Conservation (phyloP, 92 coral and sea anemone genomes). For the Epizoanthus rinbou region DNA sequence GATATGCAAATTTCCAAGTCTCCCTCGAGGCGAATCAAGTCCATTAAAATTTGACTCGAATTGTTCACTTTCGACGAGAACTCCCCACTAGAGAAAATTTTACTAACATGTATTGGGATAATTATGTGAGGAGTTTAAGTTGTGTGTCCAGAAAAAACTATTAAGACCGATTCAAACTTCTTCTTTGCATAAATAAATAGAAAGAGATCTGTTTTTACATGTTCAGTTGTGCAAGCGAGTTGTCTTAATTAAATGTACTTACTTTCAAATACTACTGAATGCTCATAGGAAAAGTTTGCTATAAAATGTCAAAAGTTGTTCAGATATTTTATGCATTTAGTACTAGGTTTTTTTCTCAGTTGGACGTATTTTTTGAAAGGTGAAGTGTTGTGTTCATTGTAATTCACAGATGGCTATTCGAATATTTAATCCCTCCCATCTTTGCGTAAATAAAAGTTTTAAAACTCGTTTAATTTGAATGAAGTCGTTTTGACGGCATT, state of each 20-base stretch:
- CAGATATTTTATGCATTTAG: neutral
- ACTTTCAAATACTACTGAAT: slow-evolving; percentile 12
- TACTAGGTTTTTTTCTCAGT: slow-evolving; percentile 3
- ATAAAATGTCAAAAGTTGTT: slow-evolving; percentile 13
- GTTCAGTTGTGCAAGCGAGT: slow-evolving; percentile 17
- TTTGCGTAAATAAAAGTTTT: slow-evolving; percentile 37
- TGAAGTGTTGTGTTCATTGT: slow-evolving; percentile 11
- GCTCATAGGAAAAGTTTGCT: slow-evolving; percentile 27
- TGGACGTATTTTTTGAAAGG: slow-evolving; percentile 29
- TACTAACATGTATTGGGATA: neutral
- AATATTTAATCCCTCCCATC: slow-evolving; percentile 22
- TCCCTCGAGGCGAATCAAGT: slow-evolving; percentile 36
- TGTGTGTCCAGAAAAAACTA: neutral
- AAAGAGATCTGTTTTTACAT: slow-evolving; percentile 19
- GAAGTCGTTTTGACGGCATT: slow-evolving; percentile 15
- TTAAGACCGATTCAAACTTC: neutral
- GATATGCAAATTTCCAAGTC: slow-evolving; percentile 33
- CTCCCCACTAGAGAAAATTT: slow-evolving; percentile 14
- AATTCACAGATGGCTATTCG: slow-evolving; percentile 28
- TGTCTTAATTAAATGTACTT: slow-evolving; percentile 29
- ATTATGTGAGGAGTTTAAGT: neutral
- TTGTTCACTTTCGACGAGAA: slow-evolving; percentile 22
- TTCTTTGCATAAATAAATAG: neutral
- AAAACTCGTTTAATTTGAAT: slow-evolving; percentile 42
- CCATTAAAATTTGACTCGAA: slow-evolving; percentile 47